These are phyloP conservation scores for Sturnira hondurensis DNA, from an alignment of 2,113 vertebrate genomes.

Conservation along the genomic window DNA sequence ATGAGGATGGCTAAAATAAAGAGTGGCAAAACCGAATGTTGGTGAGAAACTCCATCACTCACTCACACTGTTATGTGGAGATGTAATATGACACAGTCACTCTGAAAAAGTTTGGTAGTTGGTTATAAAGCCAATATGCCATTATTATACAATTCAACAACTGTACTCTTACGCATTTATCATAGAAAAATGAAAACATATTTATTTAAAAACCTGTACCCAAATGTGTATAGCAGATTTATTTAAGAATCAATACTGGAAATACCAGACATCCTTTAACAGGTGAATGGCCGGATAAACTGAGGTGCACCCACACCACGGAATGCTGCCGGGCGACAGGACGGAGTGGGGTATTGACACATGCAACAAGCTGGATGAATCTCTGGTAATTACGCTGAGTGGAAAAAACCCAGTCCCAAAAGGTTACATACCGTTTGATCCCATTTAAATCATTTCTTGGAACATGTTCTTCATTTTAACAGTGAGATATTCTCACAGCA, in stretches of 20 bases:
- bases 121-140: not conserved
- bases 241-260: not conserved
- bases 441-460: not conserved
- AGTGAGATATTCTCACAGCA: not conserved
- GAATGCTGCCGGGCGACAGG: not conserved
- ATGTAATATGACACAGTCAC: not conserved
- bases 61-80: not conserved
- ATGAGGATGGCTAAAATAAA: not conserved
- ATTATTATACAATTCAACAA: not conserved
- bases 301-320: not conserved
- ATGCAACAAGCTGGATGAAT: not conserved
- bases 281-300: not conserved
- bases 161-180: not conserved
- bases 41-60: not conserved
- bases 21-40: not conserved
- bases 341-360: not conserved
- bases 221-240: slow-evolving; percentile 1
- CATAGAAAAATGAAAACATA: not conserved
- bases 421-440: not conserved
- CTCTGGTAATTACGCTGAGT: not conserved
- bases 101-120: not conserved
- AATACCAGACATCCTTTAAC: not conserved
- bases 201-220: not conserved
- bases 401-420: not conserved
- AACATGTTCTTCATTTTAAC: not conserved